These are phyloP conservation scores for Anthoscopus minutus DNA, from an alignment of 2,113 vertebrate genomes.

Conservation along the genomic window DNA sequence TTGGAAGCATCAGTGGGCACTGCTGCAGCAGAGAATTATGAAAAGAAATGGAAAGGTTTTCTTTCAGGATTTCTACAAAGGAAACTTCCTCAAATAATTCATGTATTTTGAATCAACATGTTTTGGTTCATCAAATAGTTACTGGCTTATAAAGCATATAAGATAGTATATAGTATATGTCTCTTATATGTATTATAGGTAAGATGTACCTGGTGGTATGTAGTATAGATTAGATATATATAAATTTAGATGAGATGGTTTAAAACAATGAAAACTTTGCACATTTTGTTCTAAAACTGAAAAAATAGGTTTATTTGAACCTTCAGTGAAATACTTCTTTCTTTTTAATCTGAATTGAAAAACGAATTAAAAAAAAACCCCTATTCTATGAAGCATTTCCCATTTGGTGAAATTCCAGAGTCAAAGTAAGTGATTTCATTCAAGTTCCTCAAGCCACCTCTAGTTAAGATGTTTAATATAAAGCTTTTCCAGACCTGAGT, in stretches of 20 bases:
- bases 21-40: neutral
- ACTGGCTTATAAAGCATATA: neutral
- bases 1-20: neutral
- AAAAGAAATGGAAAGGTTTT: neutral
- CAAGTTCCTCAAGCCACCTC: neutral
- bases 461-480: neutral
- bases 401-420: neutral
- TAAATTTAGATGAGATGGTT: neutral
- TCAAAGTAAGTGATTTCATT: neutral
- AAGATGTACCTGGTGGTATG: neutral
- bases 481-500: neutral
- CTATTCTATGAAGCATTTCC: neutral
- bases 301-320: neutral
- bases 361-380: neutral
- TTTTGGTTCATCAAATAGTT: neutral
- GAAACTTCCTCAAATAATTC: neutral
- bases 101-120: neutral
- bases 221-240: neutral
- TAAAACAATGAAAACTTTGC: neutral
- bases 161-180: neutral
- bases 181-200: neutral
- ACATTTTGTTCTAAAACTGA: neutral
- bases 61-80: neutral
- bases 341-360: neutral
- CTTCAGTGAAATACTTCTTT: neutral